These are phyloP conservation scores for Crypturellus tataupa DNA, from an alignment of 2,797 vertebrate species.

Conservation along the genomic window DNA sequence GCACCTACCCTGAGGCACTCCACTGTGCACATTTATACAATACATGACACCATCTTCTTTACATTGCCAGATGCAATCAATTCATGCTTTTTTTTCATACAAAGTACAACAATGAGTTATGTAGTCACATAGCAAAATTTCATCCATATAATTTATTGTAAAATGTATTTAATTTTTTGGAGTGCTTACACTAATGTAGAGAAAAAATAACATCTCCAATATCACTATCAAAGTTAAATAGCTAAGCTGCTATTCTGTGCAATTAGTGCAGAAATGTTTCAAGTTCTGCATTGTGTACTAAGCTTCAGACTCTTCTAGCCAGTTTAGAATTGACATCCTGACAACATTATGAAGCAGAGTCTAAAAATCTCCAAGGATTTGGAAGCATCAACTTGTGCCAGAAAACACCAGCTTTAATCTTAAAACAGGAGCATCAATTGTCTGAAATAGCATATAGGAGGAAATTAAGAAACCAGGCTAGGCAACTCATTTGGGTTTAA, in stretches of 20 bases:
- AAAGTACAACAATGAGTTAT: constrained; percentile 27
- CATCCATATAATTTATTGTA: constrained; percentile 14
- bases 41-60: constrained; percentile 52
- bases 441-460: neutral
- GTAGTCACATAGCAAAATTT: neutral
- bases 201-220: constrained; percentile 33
- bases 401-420: neutral
- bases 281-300: neutral
- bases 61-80: constrained; percentile 60
- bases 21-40: constrained; percentile 52
- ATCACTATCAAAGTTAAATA: neutral
- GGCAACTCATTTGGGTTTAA: constrained; percentile 12
- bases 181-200: neutral
- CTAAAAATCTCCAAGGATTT: constrained; percentile 42
- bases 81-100: neutral
- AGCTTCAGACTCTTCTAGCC: neutral
- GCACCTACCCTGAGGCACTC: constrained; percentile 41
- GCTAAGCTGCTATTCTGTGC: neutral
- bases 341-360: constrained; percentile 11
- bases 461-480: constrained; percentile 2
- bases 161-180: constrained; percentile 48
- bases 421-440: neutral
- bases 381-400: neutral
- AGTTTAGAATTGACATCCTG: constrained; percentile 15
- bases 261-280: constrained; percentile 6